phyloP scores from a whole-genome alignment of 2,888 invertebrate species.

The Gymnoscelis rufifasciata region DNA sequence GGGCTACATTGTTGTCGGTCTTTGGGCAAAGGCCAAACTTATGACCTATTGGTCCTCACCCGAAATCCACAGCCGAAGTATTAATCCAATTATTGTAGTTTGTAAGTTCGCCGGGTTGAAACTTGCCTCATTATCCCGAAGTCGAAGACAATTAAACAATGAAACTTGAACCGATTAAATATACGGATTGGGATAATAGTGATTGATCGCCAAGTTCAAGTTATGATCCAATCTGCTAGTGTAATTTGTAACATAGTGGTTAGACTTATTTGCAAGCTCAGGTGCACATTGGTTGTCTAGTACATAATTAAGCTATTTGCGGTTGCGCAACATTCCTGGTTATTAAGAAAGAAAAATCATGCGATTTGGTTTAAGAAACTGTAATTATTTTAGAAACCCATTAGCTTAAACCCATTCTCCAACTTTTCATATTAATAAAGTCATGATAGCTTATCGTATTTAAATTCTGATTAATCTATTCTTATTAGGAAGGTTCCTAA shows the following conservation, averaged over 20 bases:
- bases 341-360: too few relatives aligned
- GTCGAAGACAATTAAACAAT: constrained; percentile 19
- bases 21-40: too few relatives aligned
- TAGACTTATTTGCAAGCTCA: too few relatives aligned
- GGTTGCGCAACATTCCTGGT: too few relatives aligned
- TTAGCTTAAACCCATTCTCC: background rate
- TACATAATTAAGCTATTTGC: too few relatives aligned
- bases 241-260: background rate
- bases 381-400: too few relatives aligned
- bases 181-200: constrained; percentile 14
- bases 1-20: too few relatives aligned
- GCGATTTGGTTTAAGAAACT: too few relatives aligned
- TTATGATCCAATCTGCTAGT: background rate
- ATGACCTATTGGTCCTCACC: background rate
- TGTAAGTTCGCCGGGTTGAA: constrained; percentile 5
- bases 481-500: too few relatives aligned
- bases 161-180: constrained; percentile 15
- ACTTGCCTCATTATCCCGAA: constrained; percentile 17
- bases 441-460: too few relatives aligned
- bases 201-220: constrained; percentile 11
- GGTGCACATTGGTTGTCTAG: background rate
- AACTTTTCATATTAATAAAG: background rate
- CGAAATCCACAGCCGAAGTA: constrained; percentile 6
- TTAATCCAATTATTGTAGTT: constrained; percentile 20
- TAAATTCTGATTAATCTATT: too few relatives aligned